Base-by-base conservation (phyloP, 2,888 invertebrate species). In the Mesorhabditis belari region DNA sequence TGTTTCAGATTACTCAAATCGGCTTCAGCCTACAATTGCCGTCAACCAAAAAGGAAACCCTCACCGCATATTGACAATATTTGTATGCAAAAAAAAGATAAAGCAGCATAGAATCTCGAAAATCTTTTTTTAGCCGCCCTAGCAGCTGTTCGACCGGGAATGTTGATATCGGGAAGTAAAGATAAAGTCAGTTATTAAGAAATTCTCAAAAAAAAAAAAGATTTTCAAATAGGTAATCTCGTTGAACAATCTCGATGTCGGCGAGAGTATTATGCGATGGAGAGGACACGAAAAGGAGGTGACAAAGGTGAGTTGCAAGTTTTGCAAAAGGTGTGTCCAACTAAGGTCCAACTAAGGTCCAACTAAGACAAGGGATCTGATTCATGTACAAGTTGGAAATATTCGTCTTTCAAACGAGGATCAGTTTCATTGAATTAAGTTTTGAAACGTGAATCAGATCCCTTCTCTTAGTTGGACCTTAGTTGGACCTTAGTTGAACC, bases 181-280 rank as follows among this genome's bases (percentile, higher is more conserved):
- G 79, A 79, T 55, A 68, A 61, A 62, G 75, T 75, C 26, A 63
- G 51, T 27, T 44, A 57, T 12, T n/a, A 12, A 24, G n/a, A 23
- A 2, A 9, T n/a, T 35, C 12, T 35, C 44, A 17, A 12, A 26
- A 12, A 2, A 58, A 17, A 12, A 12, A 5, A 49, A 3, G 29
- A 44, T 19, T 6, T 63, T 62, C 24, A n/a, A n/a, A n/a, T 55
- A 75, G 70, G 61, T 52, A n/a, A 67, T 78, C 5, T 71, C 67
- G 5, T 61, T 81, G 17, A 71, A 71, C 52, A 81, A 81, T 63
- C 69, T 76, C 9, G 80, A 80, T 55, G 73, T 63, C 9, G 78
- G 77, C 9, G 75, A 69, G 12, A 62, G 69, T 55, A 57, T 71
- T 9, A 57, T 64, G 26, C 53, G 51, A 25, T 81, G 80, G 73